Percentiles rank a stretch among this genome's conserved stretches.
Evolutionary conservation across 2,113 vertebrate genomes (phyloP).

Genomic region (Pterocles gutturalis): DNA sequence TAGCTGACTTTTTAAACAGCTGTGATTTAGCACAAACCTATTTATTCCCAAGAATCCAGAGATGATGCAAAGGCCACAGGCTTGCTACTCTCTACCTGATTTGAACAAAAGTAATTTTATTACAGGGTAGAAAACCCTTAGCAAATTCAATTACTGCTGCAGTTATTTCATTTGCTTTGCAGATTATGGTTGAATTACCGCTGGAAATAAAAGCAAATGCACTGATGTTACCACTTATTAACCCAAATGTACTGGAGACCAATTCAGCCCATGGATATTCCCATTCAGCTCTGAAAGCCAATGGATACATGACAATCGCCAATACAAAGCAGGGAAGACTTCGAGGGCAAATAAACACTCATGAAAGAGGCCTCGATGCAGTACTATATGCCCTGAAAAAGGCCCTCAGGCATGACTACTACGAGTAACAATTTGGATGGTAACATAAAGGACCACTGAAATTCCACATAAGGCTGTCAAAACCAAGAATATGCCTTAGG

Average conservation of each 20-base stretch:
- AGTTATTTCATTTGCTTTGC: slow-evolving; percentile 21
- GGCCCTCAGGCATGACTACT: background rate
- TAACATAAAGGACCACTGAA: background rate
- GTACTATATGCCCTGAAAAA: background rate
- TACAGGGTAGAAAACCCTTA: background rate
- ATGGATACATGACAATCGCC: background rate
- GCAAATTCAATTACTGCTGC: slow-evolving; percentile 47
- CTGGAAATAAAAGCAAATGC: background rate
- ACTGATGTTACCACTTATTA: background rate
- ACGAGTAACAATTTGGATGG: slow-evolving; percentile 4
- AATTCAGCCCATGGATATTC: background rate
- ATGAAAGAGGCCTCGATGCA: background rate
- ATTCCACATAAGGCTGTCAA: background rate
- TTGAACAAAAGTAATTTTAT: slow-evolving; percentile 32
- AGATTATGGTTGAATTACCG: background rate
- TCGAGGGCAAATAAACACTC: background rate
- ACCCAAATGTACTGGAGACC: background rate
- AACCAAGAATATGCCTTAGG: background rate
- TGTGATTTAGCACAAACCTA: background rate
- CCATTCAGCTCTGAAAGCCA: background rate
- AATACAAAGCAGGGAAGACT: background rate
- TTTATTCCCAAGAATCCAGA: background rate
- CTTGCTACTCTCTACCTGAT: background rate
- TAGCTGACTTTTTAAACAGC: background rate
- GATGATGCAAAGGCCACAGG: background rate